phyloP scores from a whole-genome alignment of 1,140 invertebrate species.

The Cotesia vestalis region DNA sequence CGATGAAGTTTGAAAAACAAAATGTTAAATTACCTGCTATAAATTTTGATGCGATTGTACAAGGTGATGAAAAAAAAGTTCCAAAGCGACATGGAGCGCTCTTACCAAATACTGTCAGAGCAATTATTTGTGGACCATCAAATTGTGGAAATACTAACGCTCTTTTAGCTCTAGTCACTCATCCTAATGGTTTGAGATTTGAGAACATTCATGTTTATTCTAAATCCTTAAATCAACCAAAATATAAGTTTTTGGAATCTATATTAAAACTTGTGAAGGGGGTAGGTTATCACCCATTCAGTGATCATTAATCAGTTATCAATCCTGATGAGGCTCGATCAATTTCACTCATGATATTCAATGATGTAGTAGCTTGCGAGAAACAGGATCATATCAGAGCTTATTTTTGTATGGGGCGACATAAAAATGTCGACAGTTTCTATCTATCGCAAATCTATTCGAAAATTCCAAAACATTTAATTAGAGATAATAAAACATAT shows the following conservation, averaged over 20 bases:
- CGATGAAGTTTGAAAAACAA: too few relatives aligned
- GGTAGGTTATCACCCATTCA: not conserved
- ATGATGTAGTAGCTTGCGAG: conserved; percentile 20
- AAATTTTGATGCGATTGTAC: too few relatives aligned
- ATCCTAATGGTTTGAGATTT: conserved; percentile 17
- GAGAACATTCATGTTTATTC: conserved; percentile 20
- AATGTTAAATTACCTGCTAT: too few relatives aligned
- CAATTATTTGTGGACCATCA: conserved; percentile 7
- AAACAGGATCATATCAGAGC: conserved; percentile 21
- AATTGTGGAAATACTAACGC: conserved; percentile 17
- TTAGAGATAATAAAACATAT: conserved; percentile 10
- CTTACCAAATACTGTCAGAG: conserved; percentile 13
- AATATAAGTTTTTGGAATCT: conserved; percentile 2
- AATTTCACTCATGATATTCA: not conserved
- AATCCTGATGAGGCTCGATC: too few relatives aligned
- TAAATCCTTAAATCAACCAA: conserved; percentile 17
- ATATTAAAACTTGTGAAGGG: not conserved
- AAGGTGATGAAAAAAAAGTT: not conserved
- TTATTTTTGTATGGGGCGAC: conserved; percentile 22
- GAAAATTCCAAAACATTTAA: not conserved
- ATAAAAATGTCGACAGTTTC: conserved; percentile 13
- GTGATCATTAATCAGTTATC: too few relatives aligned
- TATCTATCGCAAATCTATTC: conserved; percentile 20
- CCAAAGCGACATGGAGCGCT: not conserved
- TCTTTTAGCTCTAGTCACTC: not conserved